Evolutionary conservation across 2,888 invertebrate genomes (phyloP), one percentile per base, ranked within the genome.

Genomic region (Heliconius cydno): DNA sequence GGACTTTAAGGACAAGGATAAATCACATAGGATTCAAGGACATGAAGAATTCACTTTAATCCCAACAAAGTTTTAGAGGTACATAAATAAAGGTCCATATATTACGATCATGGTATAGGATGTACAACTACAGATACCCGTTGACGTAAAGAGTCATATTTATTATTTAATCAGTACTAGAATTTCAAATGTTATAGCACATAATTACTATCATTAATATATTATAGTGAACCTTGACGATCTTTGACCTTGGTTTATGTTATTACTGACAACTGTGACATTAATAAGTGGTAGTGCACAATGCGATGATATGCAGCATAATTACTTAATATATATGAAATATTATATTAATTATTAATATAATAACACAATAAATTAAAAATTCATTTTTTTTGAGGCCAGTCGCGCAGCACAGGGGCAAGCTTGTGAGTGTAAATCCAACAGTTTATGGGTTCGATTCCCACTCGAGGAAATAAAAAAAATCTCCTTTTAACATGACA

Each of bases 261-360:
- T 5, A n/a, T n/a, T 75, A 52, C 75, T 75, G 41, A 75, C 41
- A 28, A 28, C 63, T 75, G 41, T 75, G 75, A 75, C 66, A 66
- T 65, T 65, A 65, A 15, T 30, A 75, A 65, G n/a, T 41, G 46
- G 46, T 41, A 12, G 22, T 46, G 28, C 38, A 63, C 28, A 75
- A 28, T 74, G 41, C 28, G 12, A 34, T 34, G 7, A 30, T 60
- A 34, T 60, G 34, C 73, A 57, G 30, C n/a, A n/a, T n/a, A n/a
- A n/a, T n/a, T n/a, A n/a, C n/a, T n/a, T n/a, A n/a, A n/a, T n/a
- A n/a, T n/a, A n/a, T n/a, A n/a, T n/a, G n/a, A n/a, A n/a, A n/a
- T n/a, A n/a, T n/a, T 60, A n/a, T n/a, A 60, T 60, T n/a, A 60
- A n/a, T 60, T 1, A 10, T 9, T 60, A 60, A n/a, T 60, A 60